Evolutionary conservation across 2,888 invertebrate species (phyloP).

Genomic region (Protodeltote pygarga): DNA sequence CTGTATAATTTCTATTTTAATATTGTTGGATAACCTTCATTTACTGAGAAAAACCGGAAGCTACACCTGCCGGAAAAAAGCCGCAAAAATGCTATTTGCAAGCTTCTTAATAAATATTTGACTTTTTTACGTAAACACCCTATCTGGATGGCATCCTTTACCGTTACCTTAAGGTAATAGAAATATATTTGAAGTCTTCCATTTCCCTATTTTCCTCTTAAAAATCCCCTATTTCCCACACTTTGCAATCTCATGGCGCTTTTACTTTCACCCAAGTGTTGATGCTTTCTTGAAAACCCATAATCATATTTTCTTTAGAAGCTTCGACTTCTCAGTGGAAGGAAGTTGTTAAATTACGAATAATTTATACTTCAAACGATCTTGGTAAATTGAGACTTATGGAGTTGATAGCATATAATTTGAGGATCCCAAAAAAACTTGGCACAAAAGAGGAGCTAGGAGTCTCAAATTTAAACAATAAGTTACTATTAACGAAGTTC

Average conservation of each 20-base stretch:
- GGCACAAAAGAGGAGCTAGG: constrained; percentile 17
- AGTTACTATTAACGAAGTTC: not conserved
- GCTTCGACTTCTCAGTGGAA: constrained; percentile 23
- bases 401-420: constrained; percentile 40
- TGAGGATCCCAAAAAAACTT: constrained; percentile 24
- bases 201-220: constrained; percentile 19
- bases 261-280: constrained; percentile 22
- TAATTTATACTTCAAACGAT: constrained; percentile 46
- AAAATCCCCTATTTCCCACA: constrained; percentile 20
- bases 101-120: not conserved
- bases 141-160: constrained; percentile 24
- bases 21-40: no score
- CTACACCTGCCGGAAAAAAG: no score
- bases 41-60: no score
- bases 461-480: constrained; percentile 22
- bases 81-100: no score
- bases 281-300: constrained; percentile 22
- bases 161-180: constrained; percentile 34
- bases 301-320: constrained; percentile 33
- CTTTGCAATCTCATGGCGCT: constrained; percentile 14
- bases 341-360: constrained; percentile 41
- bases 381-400: constrained; percentile 44
- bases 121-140: constrained; percentile 7
- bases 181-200: constrained; percentile 28
- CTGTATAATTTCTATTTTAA: no score